A percentile compares a stretch with the other conserved stretches of the same genome.
Evolutionary conservation across 2,113 vertebrate species (phyloP).

Genomic region (Lipophrys pholis): DNA sequence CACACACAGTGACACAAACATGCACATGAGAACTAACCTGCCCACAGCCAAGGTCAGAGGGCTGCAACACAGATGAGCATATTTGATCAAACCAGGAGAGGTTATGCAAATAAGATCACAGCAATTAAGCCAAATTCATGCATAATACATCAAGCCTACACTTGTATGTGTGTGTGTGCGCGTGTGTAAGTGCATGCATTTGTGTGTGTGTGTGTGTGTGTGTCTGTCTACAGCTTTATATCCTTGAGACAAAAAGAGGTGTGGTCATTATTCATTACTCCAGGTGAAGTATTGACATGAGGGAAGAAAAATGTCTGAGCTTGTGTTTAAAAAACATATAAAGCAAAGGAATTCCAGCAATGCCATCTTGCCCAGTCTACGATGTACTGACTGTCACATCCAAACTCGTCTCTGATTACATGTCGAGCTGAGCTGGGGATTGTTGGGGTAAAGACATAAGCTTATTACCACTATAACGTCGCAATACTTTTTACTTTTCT

Average conservation of each 20-base stretch:
- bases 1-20: slow-evolving; percentile 13
- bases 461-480: no score
- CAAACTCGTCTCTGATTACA: neutral
- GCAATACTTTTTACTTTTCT: no score
- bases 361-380: neutral
- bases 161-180: slow-evolving; percentile 11
- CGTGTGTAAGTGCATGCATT: slow-evolving; percentile 10
- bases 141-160: slow-evolving; percentile 73
- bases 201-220: slow-evolving; percentile 17
- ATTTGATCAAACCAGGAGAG: slow-evolving; percentile 72
- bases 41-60: slow-evolving; percentile 67
- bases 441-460: neutral
- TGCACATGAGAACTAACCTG: slow-evolving; percentile 45
- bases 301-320: slow-evolving; percentile 28
- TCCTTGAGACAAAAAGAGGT: slow-evolving; percentile 47
- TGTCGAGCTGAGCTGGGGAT: neutral
- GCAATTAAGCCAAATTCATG: slow-evolving; percentile 78
- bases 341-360: neutral
- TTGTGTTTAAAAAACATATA: neutral
- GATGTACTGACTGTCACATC: neutral
- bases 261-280: slow-evolving; percentile 28
- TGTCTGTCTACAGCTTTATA: slow-evolving; percentile 34
- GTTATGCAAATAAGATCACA: slow-evolving; percentile 73
- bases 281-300: slow-evolving; percentile 22
- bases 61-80: slow-evolving; percentile 69